phyloP scores from a whole-genome alignment of 23 tunicate genomes.

The Botrylloides violaceus region DNA sequence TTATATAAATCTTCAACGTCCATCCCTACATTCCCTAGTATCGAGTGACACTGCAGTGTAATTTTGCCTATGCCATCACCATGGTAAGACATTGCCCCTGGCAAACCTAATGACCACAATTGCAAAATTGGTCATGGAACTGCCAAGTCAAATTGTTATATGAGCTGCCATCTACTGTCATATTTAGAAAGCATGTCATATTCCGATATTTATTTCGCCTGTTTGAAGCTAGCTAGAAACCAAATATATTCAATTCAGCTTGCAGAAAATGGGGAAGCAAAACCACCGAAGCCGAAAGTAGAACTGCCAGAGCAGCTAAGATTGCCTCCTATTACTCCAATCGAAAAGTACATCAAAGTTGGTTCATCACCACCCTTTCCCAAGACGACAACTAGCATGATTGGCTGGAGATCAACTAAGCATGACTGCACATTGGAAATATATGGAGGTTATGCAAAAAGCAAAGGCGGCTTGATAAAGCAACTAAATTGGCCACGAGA shows the following conservation, averaged over 20 bases:
- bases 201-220: no score
- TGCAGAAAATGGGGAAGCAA: slow-evolving; percentile 23
- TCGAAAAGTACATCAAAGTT: slow-evolving; percentile 79
- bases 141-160: no score
- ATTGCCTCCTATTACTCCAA: slow-evolving; percentile 74
- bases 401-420: slow-evolving; percentile 89
- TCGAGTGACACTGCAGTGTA: no score
- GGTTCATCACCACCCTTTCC: slow-evolving; percentile 83
- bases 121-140: no score
- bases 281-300: slow-evolving; percentile 39
- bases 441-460: slow-evolving; percentile 79
- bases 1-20: no score
- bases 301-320: slow-evolving; percentile 75
- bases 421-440: slow-evolving; percentile 77
- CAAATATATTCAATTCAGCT: slow-evolving; percentile 5
- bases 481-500: slow-evolving; percentile 89
- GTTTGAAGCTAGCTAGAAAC: no score
- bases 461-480: slow-evolving; percentile 71
- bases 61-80: no score
- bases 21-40: no score
- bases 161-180: slow-evolving; percentile 2
- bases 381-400: slow-evolving; percentile 53
- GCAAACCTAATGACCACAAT: no score
- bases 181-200: no score
- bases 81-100: no score